Conservation (phyloP, 2,888 invertebrate genomes). For the Gymnoscelis rufifasciata region DNA sequence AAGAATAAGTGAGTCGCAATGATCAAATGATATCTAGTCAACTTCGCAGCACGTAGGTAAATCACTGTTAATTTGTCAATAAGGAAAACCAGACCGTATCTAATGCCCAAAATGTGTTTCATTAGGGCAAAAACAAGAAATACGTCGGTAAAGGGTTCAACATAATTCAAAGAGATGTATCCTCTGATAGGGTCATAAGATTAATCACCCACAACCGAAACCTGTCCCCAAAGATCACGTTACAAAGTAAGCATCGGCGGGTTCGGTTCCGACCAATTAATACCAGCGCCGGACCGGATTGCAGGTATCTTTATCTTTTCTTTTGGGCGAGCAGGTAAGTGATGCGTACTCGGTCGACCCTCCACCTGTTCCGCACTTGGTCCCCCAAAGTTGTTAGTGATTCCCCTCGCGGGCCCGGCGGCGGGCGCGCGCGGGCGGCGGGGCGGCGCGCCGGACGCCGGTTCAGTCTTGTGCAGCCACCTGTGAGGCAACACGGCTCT, state of each 20-base stretch:
- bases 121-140: not conserved
- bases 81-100: not conserved
- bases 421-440: slow-evolving; percentile 38
- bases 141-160: slow-evolving; percentile 2
- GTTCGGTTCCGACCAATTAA: slow-evolving; percentile 59
- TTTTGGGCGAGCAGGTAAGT: slow-evolving; percentile 58
- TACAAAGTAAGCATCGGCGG: slow-evolving; percentile 39
- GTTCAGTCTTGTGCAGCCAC: slow-evolving; percentile 63
- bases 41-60: slow-evolving; percentile 31
- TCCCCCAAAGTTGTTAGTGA: slow-evolving; percentile 41
- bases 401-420: slow-evolving; percentile 48
- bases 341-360: slow-evolving; percentile 42
- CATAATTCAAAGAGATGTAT: slow-evolving; percentile 2
- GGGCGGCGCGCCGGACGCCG: slow-evolving; percentile 37
- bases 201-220: slow-evolving; percentile 18
- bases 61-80: slow-evolving; percentile 7
- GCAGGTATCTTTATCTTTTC: slow-evolving; percentile 52
- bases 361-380: slow-evolving; percentile 57
- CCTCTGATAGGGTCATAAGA: slow-evolving; percentile 1
- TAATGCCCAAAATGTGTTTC: not conserved
- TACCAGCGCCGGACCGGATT: slow-evolving; percentile 52
- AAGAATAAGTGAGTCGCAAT: slow-evolving; percentile 18
- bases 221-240: slow-evolving; percentile 33
- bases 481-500: slow-evolving; percentile 62
- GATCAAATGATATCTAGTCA: slow-evolving; percentile 24